A percentile compares a stretch with the other conserved stretches of the same genome.
These are phyloP conservation scores for Ptilodon capucinus DNA, from an alignment of 2,888 invertebrate species.

Conservation along the genomic window DNA sequence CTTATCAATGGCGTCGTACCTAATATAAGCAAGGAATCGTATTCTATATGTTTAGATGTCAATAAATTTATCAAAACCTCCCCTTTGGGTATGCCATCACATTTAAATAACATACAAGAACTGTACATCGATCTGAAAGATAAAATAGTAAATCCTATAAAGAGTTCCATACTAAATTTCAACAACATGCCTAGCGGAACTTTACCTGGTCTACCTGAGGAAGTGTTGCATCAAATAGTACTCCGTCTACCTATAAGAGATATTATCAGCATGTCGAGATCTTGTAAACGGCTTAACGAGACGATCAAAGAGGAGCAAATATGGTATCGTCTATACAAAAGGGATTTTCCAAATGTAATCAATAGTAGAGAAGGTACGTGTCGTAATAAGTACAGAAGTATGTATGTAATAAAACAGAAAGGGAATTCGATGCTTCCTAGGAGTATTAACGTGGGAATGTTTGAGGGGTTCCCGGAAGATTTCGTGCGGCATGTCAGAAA, in stretches of 20 bases:
- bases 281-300: conserved; percentile 40
- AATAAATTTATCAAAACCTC: conserved; percentile 29
- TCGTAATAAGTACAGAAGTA: conserved; percentile 35
- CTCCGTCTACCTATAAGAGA: conserved; percentile 36
- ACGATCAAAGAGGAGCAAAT: conserved; percentile 39
- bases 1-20: conserved; percentile 41
- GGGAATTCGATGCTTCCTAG: conserved; percentile 7
- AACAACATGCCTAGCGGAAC: conserved; percentile 34
- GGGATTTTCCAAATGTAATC: conserved; percentile 41
- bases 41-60: conserved; percentile 40
- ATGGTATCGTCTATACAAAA: conserved; percentile 41
- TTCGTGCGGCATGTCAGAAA: not conserved
- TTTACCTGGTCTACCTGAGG: conserved; percentile 43
- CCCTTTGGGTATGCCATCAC: conserved; percentile 32
- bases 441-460: conserved; percentile 19
- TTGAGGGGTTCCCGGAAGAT: not conserved
- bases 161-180: conserved; percentile 38
- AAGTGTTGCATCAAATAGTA: conserved; percentile 41
- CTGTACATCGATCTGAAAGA: conserved; percentile 34
- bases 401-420: conserved; percentile 25
- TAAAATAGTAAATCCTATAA: conserved; percentile 40
- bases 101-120: conserved; percentile 29
- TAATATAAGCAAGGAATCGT: conserved; percentile 28
- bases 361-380: conserved; percentile 28
- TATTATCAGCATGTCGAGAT: conserved; percentile 38